phyloP scores from a whole-genome alignment of 2,113 vertebrate species.

The Seriola dumerili region DNA sequence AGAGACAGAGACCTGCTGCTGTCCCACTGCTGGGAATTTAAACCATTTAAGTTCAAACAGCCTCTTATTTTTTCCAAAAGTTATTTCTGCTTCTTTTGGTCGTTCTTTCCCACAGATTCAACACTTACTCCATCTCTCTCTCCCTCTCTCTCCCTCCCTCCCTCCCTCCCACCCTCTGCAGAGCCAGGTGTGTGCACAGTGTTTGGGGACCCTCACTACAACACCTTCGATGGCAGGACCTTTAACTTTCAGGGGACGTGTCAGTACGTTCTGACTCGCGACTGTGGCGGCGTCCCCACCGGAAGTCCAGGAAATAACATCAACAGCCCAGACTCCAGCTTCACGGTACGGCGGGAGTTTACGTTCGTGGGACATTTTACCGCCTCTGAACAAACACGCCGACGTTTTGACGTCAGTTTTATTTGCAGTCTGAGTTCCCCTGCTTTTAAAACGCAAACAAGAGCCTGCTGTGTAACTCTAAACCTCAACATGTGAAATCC shows the following conservation, averaged over 20 bases:
- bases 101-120: not conserved
- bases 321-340: constrained; percentile 89
- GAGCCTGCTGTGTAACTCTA: too few species aligned
- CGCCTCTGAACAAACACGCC: too few species aligned
- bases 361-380: too few species aligned
- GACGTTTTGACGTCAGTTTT: too few species aligned
- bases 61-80: not conserved
- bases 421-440: too few species aligned
- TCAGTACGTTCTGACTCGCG: constrained; percentile 96
- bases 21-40: not conserved
- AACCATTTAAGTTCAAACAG: not conserved
- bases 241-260: constrained; percentile 99
- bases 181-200: constrained; percentile 98
- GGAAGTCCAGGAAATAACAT: constrained; percentile 63
- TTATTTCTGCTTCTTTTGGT: not conserved
- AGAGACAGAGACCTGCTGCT: not conserved
- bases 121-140: not conserved
- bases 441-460: too few species aligned
- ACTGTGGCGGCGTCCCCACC: constrained; percentile 81
- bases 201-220: constrained; percentile 99
- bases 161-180: constrained; percentile 71
- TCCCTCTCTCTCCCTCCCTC: not conserved
- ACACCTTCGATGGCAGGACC: constrained; percentile 98
- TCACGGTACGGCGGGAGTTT: constrained; percentile 81
- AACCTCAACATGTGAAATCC: too few species aligned